Evolutionary conservation across 2,113 vertebrate genomes (phyloP), one percentile per base, ranked within the genome.

Genomic region (Nerophis ophidion): DNA sequence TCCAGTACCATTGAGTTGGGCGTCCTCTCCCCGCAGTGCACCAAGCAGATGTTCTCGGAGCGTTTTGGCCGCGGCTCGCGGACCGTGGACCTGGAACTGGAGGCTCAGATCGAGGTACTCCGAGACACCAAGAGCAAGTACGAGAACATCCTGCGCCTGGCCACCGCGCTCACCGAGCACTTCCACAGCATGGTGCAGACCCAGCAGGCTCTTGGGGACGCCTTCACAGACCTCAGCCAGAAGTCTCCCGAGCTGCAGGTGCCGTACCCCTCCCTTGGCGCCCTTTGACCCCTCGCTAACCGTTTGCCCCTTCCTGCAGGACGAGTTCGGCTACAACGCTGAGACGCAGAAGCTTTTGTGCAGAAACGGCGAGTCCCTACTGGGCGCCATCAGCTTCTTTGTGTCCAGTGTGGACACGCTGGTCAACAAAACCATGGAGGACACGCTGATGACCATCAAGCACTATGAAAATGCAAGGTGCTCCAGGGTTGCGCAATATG

Each of bases 401-500:
- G 96, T 99, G 47, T 95, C 93, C 78, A 96, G 95, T 81, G 92
- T 98, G 85, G 93, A 99, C 87, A 99, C 97, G 0, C 81, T 99
- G 69, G 94, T 98, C 60, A 97, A 97, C 88, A 99, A 99, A 74
- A 99, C 97, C 55, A 99, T 99, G 97, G 97, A 97, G 80, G 97
- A 99, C 73, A 98, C 96, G 0, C 88, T 99, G 6, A 89, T 97
- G 92, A 99, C 96, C 0, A 93, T 98, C 40, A 97, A 93, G 81
- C 92, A 89, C 47, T 99, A 97, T 8, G 96, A 99, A 87, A 94
- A 93, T 0, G 93, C 96, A 81, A 94, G 96, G 96, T 95, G 74
- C 26, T 26, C 26, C 26, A 26, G 26, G 26, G 26, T 26, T 26
- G 26, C 26, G 26, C 26, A 26, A 26, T 26, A 4, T 26, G 26